phyloP scores from a whole-genome alignment of 2,113 vertebrate species.

The Zosterops japonicus region DNA sequence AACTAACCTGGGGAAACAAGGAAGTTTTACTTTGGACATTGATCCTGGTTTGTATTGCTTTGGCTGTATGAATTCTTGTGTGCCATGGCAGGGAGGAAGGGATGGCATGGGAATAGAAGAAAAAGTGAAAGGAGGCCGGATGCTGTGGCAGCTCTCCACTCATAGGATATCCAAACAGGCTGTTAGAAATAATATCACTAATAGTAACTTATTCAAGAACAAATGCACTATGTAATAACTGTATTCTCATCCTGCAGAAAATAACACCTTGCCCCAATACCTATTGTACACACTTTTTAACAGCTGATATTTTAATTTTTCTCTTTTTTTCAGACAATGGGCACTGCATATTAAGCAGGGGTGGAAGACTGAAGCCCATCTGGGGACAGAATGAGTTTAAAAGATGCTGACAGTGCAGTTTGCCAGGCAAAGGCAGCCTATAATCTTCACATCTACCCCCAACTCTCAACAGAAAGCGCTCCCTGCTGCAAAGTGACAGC shows the following conservation, averaged over 20 bases:
- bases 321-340: slow-evolving; percentile 72
- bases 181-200: neutral
- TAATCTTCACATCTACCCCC: slow-evolving; percentile 86
- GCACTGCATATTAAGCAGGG: slow-evolving; percentile 66
- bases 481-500: slow-evolving; percentile 81
- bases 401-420: slow-evolving; percentile 68
- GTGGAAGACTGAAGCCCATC: slow-evolving; percentile 79
- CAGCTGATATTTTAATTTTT: neutral
- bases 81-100: neutral
- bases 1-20: neutral
- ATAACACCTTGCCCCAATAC: neutral
- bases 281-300: neutral
- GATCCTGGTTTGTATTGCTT: neutral
- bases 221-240: neutral
- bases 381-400: slow-evolving; percentile 85
- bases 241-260: neutral
- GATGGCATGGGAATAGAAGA: neutral
- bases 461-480: slow-evolving; percentile 69
- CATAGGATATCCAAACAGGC: neutral
- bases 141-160: neutral
- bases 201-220: neutral
- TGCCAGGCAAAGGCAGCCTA: slow-evolving; percentile 70
- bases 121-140: neutral
- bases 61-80: neutral
- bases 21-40: neutral